These are phyloP conservation scores for Balaeniceps rex DNA, from an alignment of 2,113 vertebrate genomes.

Conservation along the genomic window DNA sequence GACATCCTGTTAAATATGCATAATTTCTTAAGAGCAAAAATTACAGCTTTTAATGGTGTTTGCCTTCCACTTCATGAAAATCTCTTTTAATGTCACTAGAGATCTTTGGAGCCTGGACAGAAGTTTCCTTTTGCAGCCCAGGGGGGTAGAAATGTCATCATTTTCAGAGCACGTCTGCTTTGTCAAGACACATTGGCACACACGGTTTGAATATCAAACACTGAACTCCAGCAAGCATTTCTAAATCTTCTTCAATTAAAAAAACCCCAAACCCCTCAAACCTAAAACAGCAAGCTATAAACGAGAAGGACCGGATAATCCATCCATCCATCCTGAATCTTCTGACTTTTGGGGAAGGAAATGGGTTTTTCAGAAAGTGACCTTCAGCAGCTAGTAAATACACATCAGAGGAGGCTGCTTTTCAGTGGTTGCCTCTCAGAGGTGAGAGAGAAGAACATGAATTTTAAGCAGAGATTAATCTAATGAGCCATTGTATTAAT, in stretches of 20 bases:
- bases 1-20: slow-evolving; percentile 57
- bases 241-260: not conserved
- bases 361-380: not conserved
- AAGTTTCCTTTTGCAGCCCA: slow-evolving; percentile 10
- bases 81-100: slow-evolving; percentile 22
- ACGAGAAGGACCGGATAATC: not conserved
- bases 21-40: slow-evolving; percentile 53
- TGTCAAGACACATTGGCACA: not conserved
- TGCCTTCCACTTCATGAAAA: slow-evolving; percentile 51
- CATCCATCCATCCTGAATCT: not conserved
- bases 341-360: not conserved
- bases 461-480: slow-evolving; percentile 46
- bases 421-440: not conserved
- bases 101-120: not conserved
- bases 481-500: not conserved
- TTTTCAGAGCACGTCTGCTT: slow-evolving; percentile 26
- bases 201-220: slow-evolving; percentile 11
- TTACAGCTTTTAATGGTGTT: slow-evolving; percentile 50
- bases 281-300: not conserved
- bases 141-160: not conserved
- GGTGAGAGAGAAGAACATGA: not conserved
- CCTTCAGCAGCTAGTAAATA: slow-evolving; percentile 1
- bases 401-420: not conserved
- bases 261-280: not conserved
- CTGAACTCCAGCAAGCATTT: not conserved